Evolutionary conservation across 2,888 invertebrate genomes (phyloP), one percentile per base, ranked within the genome.

Genomic region (Chromoteleia sp.): DNA sequence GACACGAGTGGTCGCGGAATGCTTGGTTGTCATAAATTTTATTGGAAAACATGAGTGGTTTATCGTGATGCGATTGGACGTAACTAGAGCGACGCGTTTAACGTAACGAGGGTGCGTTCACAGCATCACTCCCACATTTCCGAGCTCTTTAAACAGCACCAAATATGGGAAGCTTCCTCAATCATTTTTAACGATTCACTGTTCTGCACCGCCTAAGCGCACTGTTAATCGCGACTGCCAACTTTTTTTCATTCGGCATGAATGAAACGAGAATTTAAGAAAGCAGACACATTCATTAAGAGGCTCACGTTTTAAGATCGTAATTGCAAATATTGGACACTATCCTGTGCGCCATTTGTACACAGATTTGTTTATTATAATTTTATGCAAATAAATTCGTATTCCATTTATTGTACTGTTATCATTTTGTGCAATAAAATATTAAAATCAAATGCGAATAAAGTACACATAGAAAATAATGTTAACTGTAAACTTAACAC

Each of bases 71-170:
- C 76, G 84, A 84, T 83, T 80, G 81, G 79, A 84, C 88, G 85
- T 85, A 88, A 88, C 86, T 88, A 84, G 88, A 88, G 86, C 88
- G 86, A 86, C 82, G 83, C 87, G 75, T 84, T 83, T 82, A 56
- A 80, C 76, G 81, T 85, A 82, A 85, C 84, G 83, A 86, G 85
- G 86, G 85, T 87, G 84, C 84, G 85, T 86, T 86, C 84, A 73
- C 84, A 73, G 70, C 43, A 76, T 82, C 79, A 75, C 79, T 73
- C 71, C 78, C 79, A 76, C 82, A 71, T 70, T 82, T 71, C 59
- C 71, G 58, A 74, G 78, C 79, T 68, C 68, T 73, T 74, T 80
- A 68, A 74, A 82, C 81, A 85, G 65, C 77, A 45, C 83, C 85
- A 85, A 87, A 86, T 87, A 86, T 85, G 86, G 84, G 56, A 79